Base-by-base conservation (phyloP, 1,140 invertebrate species). In the Chionoecetes opilio region DNA sequence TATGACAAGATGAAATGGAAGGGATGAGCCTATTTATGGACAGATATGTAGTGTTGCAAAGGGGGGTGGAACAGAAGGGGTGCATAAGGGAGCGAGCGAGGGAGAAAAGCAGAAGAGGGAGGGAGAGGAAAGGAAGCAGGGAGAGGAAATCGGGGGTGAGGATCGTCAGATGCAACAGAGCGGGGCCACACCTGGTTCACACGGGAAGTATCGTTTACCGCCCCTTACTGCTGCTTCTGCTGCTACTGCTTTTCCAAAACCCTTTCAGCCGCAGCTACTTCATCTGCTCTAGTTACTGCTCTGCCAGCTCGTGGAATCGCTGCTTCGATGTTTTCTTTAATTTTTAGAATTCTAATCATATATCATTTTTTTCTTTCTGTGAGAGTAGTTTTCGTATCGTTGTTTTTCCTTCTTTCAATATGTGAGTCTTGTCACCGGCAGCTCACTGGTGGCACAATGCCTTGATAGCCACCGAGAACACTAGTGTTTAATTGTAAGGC, bases 171-270 rank as follows among this genome's bases (percentile, higher is more conserved):
- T 31, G 38, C 38, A 90, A 31, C 88, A 53, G 88, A 35, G 32
- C 32, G 38, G 17, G n/a, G 17, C 88, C 34, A 32, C 88, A 53
- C 88, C 38, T 53, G 88, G 38, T 17, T 17, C n/a, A 90, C 29
- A 53, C 88, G 38, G 88, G 88, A 90, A 90, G 38, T 90, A 90
- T 90, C 87, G 21, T 88, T 75, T 75, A 75, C 63, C 63, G 8
- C 63, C 63, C 63, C 63, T 6, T 75, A 26, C 63, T 75, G n/a
- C 63, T 26, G 11, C 63, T n/a, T 1, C 63, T 26, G 63, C 53
- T 26, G 53, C 63, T 26, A 21, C 63, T n/a, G n/a, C 63, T 21
- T 53, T 53, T 53, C 46, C 46, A 9, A 53, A 53, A 3, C 63
- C 63, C n/a, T 75, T n/a, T 26, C 63, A n/a, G 21, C n/a, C 21